Evolutionary conservation across 2,797 vertebrate genomes (phyloP).

Genomic region (Aquila chrysaetos): DNA sequence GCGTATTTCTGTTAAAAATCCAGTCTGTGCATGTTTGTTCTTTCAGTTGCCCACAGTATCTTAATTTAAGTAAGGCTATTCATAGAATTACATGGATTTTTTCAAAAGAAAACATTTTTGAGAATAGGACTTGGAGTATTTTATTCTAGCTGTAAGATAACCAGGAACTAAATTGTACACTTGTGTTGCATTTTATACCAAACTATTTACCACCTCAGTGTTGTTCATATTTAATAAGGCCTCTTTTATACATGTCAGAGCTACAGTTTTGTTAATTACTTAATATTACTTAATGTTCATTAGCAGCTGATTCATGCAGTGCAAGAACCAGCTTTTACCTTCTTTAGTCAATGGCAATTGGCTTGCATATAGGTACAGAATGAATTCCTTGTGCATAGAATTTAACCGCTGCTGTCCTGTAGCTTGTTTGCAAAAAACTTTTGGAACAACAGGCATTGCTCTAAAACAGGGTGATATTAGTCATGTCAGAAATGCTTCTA

Average conservation of each 20-base stretch:
- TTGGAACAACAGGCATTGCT: conserved; percentile 60
- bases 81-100: conserved; percentile 53
- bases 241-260: conserved; percentile 55
- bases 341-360: conserved; percentile 49
- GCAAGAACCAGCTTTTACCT: conserved; percentile 59
- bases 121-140: conserved; percentile 61
- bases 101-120: conserved; percentile 53
- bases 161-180: conserved; percentile 36
- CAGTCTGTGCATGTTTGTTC: conserved; percentile 67
- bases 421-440: conserved; percentile 62
- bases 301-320: conserved; percentile 34
- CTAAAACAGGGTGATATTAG: conserved; percentile 55
- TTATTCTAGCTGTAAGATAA: conserved; percentile 58
- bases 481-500: conserved; percentile 51
- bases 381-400: conserved; percentile 55
- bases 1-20: conserved; percentile 66
- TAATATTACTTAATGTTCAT: background rate
- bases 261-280: conserved; percentile 46
- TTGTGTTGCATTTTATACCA: conserved; percentile 61
- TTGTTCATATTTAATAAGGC: conserved; percentile 62
- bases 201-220: conserved; percentile 61
- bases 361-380: conserved; percentile 56
- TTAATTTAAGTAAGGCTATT: conserved; percentile 65
- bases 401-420: conserved; percentile 50
- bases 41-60: conserved; percentile 80